phyloP scores from a whole-genome alignment of 2,113 vertebrate genomes.

The Stigmatopora argus region DNA sequence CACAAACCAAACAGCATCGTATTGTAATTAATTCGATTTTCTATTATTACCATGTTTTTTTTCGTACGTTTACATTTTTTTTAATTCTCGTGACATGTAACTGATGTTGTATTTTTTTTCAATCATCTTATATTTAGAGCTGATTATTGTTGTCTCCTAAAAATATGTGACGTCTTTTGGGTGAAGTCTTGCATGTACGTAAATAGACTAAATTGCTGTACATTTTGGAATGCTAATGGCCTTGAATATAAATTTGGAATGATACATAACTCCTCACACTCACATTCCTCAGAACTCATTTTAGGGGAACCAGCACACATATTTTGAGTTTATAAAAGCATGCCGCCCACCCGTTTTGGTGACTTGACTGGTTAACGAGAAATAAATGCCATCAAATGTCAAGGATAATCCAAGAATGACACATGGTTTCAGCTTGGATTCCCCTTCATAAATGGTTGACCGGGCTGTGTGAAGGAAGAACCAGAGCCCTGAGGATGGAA shows the following conservation, averaged over 20 bases:
- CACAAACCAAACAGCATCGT: too few species aligned
- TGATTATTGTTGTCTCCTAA: neutral
- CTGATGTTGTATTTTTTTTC: too few species aligned
- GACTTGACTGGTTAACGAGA: conserved; percentile 2
- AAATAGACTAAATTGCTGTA: neutral
- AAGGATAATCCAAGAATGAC: conserved; percentile 8
- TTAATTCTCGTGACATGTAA: too few species aligned
- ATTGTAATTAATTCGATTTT: too few species aligned
- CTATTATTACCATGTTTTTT: too few species aligned
- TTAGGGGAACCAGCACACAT: neutral
- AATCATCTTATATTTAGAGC: neutral
- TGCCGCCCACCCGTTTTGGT: neutral
- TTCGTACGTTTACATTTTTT: too few species aligned
- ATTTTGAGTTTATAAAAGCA: conserved; percentile 1
- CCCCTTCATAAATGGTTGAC: conserved; percentile 7
- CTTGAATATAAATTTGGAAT: neutral
- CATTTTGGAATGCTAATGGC: neutral
- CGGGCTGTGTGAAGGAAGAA: neutral
- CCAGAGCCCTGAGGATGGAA: neutral
- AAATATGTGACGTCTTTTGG: neutral
- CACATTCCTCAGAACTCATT: neutral
- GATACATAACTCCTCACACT: neutral
- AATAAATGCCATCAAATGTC: conserved; percentile 12
- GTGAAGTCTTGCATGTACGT: neutral
- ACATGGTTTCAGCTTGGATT: conserved; percentile 5